Evolutionary conservation across 2,888 invertebrate genomes (phyloP), one percentile per base, ranked within the genome.

Genomic region (Drosophila barbarae): DNA sequence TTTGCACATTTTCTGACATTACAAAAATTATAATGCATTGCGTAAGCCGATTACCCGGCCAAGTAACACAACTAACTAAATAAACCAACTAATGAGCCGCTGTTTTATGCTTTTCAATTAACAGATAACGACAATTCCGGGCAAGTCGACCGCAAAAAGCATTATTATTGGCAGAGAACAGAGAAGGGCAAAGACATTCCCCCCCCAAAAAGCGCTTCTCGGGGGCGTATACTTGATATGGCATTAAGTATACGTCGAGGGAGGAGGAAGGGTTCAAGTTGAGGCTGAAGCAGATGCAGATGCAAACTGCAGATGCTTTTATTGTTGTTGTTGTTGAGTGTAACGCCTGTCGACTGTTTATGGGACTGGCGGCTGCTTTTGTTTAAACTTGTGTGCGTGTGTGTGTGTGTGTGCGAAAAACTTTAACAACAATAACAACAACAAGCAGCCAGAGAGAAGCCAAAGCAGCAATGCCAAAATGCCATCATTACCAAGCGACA

Each of bases 281-380:
- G 26, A 26, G 4, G 26, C 26, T 26, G 26, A 26, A 3, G 30
- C 36, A 13, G 12, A 15, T 32, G 53, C 56, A 21, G 18, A 10
- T 41, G 52, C 61, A 21, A 57, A 34, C 50, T 60, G 60, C 53
- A 44, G 47, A n/a, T 42, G 42, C 4, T 71, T 3, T 23, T 23
- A 5, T 26, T 26, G 3, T 26, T 26, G 23, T 26, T 26, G 6
- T 26, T 26, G 26, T 26, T 54, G 54, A 81, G 72, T 82, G 76
- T 69, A 68, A 72, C 69, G 82, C 74, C 84, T 76, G 84, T 81
- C 79, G 82, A 80, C 79, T 79, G 84, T 80, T 82, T 80, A 80
- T 80, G 83, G 80, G 83, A 80, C 83, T 80, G 79, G 85, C 77
- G 85, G 84, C 81, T 73, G 85, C 81, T 85, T 85, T 85, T 81